Percentiles rank a stretch among this genome's conserved stretches.
phyloP scores from a whole-genome alignment of 2,888 invertebrate species.

The Nomada ferruginata region DNA sequence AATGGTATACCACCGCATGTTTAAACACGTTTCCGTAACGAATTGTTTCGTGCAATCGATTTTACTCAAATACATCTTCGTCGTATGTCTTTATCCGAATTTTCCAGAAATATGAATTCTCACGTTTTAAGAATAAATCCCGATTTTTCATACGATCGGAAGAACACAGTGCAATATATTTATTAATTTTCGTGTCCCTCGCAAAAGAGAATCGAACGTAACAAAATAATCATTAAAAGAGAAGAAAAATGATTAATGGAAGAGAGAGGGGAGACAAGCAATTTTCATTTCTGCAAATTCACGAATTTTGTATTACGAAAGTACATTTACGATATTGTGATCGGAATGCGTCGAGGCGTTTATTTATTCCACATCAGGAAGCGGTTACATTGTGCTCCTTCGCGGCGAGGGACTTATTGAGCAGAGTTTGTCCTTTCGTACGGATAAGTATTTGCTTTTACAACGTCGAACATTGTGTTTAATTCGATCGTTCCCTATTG shows the following conservation, averaged over 20 bases:
- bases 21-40: not conserved
- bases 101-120: too few species aligned
- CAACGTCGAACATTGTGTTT: not conserved
- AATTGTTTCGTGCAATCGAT: not conserved
- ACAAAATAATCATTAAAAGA: too few species aligned
- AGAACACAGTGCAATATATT: not conserved
- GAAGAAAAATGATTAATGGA: too few species aligned
- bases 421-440: slow-evolving; percentile 24
- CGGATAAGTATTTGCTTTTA: slow-evolving; percentile 41
- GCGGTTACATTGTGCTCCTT: slow-evolving; percentile 32
- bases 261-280: too few species aligned
- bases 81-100: too few species aligned
- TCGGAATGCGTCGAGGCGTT: slow-evolving; percentile 51
- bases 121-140: too few species aligned
- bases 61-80: too few species aligned
- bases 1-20: too few species aligned
- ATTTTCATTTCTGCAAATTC: too few species aligned
- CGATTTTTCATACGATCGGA: not conserved
- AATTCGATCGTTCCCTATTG: not conserved
- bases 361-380: slow-evolving; percentile 38
- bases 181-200: too few species aligned
- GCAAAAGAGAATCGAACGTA: too few species aligned
- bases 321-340: slow-evolving; percentile 35
- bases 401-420: not conserved
- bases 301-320: not conserved